Evolutionary conservation across 2,113 vertebrate species (phyloP).

Genomic region (Ochotona princeps): DNA sequence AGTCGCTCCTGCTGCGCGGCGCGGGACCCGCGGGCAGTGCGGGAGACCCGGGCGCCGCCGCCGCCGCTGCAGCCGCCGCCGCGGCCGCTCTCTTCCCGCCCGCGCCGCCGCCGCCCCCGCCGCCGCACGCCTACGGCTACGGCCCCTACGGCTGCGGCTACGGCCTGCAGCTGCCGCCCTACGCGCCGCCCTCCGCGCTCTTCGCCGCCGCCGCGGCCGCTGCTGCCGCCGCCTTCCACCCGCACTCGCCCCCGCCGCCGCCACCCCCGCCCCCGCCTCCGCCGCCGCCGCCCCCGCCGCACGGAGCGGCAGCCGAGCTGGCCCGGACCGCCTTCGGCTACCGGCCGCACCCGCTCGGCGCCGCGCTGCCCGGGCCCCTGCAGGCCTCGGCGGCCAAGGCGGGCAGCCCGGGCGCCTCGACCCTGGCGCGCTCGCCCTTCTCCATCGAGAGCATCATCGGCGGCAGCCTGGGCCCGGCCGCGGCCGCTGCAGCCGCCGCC

Average conservation of each 20-base stretch:
- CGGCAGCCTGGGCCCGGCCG: constrained; percentile 86
- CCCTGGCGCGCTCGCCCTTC: constrained; percentile 91
- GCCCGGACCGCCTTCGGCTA: constrained; percentile 90
- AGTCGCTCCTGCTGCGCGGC: constrained; percentile 86
- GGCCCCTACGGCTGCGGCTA: constrained; percentile 92
- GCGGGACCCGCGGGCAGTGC: constrained; percentile 81
- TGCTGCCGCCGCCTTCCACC: constrained; percentile 88
- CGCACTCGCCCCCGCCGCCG: constrained; percentile 84
- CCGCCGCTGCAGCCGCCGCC: constrained; percentile 87
- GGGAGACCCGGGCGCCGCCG: constrained; percentile 81
- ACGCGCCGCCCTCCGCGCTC: constrained; percentile 91
- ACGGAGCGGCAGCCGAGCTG: constrained; percentile 88
- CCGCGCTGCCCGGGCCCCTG: constrained; percentile 78
- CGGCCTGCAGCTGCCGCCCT: constrained; percentile 94
- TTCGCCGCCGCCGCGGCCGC: constrained; percentile 82
- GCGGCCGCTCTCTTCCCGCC: constrained; percentile 86
- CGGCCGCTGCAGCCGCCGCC: constrained; percentile 86
- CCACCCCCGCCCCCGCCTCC: constrained; percentile 85
- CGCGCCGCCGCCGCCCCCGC: constrained; percentile 83
- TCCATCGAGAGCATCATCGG: constrained; percentile 97
- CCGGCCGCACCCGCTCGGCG: constrained; percentile 87
- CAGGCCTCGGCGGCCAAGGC: constrained; percentile 87
- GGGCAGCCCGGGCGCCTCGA: constrained; percentile 84
- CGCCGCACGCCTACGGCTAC: constrained; percentile 88
- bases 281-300: constrained; percentile 81